Evolutionary conservation across 2,888 invertebrate species (phyloP), one percentile per base, ranked within the genome.

Genomic region (Drosophila anomelani): DNA sequence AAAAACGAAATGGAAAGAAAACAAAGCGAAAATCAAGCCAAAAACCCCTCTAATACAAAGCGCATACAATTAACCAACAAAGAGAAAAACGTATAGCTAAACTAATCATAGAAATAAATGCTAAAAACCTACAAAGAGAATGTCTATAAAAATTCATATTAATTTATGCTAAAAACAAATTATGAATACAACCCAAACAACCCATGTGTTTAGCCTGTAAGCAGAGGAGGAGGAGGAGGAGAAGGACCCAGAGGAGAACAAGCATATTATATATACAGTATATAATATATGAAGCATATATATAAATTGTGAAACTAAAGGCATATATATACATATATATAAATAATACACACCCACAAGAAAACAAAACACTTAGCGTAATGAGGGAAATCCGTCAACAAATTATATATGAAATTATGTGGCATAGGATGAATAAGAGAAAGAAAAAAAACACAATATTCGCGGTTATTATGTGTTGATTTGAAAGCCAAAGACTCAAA

Each of bases 401-500:
- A 73, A 46, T 51, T 54, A 43, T 57, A 66, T 43, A 49, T 60
- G 68, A 63, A 55, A 61, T 51, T 36, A 62, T 51, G 39, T 64
- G 58, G 44, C 43, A 44, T 39, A 58, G 39, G 38, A 64, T 29
- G 57, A n/a, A 36, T 36, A 59, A 39, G 20, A 59, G 32, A 72
- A 23, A 53, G 20, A 23, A 23, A 4, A 4, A 23, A 23, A 23
- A 47, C 59, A 58, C 23, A 58, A 61, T 73, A 69, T 58, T 49
- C 64, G 55, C 47, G 46, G 41, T 66, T 59, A 81, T 77, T 62
- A 81, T 77, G 75, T 81, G 84, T 81, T 82, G 82, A 80, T 80
- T 87, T 83, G 74, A 68, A 88, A 86, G 79, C 85, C 85, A 88
- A 88, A 88, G 86, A 87, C 88, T 87, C 88, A 88, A 86, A 78